Conservation (phyloP, 2,888 invertebrate species). For the Junonia oenone region DNA sequence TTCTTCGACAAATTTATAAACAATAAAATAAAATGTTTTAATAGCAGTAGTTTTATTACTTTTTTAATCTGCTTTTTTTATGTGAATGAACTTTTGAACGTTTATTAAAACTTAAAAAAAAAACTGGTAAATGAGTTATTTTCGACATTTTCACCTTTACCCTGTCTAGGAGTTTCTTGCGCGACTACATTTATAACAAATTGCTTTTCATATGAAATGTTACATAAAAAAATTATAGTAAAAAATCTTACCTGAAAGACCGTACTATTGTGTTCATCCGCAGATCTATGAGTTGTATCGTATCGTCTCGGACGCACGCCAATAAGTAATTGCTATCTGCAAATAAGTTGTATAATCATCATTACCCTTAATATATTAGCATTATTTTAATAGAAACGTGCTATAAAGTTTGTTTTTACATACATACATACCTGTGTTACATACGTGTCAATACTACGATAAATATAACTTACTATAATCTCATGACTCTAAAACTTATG, state of each 20-base stretch:
- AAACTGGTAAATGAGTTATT: slow-evolving; percentile 5
- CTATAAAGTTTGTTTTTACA: too few species aligned
- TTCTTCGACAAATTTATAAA: too few species aligned
- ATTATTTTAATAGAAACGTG: too few species aligned
- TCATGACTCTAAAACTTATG: too few species aligned
- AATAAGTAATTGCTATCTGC: slow-evolving; percentile 93
- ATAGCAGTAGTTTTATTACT: too few species aligned
- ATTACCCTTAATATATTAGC: background rate
- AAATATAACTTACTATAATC: too few species aligned
- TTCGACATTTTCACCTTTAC: slow-evolving; percentile 1
- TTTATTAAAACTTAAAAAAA: background rate
- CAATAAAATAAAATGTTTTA: too few species aligned
- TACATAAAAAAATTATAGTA: too few species aligned
- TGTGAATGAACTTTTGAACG: background rate
- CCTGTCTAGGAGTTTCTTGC: background rate
- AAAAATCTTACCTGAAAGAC: slow-evolving; percentile 88
- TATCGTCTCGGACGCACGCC: slow-evolving; percentile 96
- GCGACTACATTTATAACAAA: slow-evolving; percentile 5
- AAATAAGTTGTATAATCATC: slow-evolving; percentile 42
- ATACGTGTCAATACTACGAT: too few species aligned
- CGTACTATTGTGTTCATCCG: slow-evolving; percentile 95
- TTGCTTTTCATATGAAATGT: background rate
- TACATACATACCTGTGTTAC: too few species aligned
- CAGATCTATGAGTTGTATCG: slow-evolving; percentile 95
- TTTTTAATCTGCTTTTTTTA: background rate